Base-by-base conservation (phyloP, 1,140 invertebrate genomes). In the Bradynema listronoti region DNA sequence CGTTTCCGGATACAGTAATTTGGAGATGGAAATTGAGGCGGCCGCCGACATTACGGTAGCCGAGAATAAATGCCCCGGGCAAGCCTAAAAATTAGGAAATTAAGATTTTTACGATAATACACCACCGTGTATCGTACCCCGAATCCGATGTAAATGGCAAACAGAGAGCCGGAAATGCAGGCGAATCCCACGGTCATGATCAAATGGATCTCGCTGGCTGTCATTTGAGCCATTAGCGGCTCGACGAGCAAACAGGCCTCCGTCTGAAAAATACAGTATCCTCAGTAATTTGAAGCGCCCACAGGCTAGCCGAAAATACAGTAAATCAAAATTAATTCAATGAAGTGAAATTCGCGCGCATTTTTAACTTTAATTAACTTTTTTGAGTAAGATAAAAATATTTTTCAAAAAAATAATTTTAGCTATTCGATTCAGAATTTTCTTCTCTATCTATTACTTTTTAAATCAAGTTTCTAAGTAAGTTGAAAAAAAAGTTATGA, bases 11-110 rank as follows among this genome's bases (percentile, higher is more conserved):
- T 88, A 88, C 66, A 92, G 83, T 4, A 97, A 80, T 79, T 97
- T 97, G 1, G 89, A 85, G 58, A 85, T 87, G 68, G 87, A 88
- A 3, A 97, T 80, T 0, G 91, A 86, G 25, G 89, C 89, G 0
- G 92, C 90, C 0, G 91, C 91, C 0, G 90, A 88, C 91, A 97
- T 95, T 0, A 95, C 85, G 43, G 88, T 90, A 0, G 92, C 90
- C 0, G 89, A 89, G 46, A 97, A 85, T 19, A 71, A 36, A 41
- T 75, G 64, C 6, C 55, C 58, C 9, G 82, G 74, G 50, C 78
- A 78, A 2, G 81, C 78, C 81, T 82, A 30, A 25, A 54, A 29
- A 49, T 50, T 9, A 34, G 6, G 0, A 57, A 63, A 61, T 49
- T 39, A 19, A 11, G 19, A 11, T 39, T 19, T 56, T 5, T 7